Evolutionary conservation across 2,888 invertebrate species (phyloP).

Genomic region (Ischnura elegans): DNA sequence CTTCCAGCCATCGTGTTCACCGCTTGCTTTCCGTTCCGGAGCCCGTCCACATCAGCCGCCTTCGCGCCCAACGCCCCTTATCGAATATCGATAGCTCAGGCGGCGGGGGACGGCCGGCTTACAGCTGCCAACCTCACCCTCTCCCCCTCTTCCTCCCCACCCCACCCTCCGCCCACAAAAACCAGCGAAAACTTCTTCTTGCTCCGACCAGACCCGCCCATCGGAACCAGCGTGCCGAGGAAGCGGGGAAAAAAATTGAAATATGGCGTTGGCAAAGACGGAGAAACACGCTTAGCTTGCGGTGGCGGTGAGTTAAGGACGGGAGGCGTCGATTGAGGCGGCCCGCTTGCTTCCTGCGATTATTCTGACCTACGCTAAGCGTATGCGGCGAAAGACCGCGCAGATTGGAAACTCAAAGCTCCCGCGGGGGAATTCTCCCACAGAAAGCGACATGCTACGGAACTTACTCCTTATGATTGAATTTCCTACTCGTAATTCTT

Average conservation of each 20-base stretch:
- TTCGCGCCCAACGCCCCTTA: neutral
- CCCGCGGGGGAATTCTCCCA: no score
- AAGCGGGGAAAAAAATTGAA: neutral
- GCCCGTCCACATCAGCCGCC: neutral
- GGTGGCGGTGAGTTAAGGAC: neutral
- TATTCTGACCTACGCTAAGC: neutral
- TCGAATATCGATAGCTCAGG: slow-evolving; percentile 62
- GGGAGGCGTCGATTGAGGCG: neutral
- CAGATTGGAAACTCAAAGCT: no score
- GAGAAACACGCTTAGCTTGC: neutral
- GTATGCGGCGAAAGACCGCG: neutral
- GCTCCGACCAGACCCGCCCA: neutral
- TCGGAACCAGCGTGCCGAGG: neutral
- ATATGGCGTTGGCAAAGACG: neutral
- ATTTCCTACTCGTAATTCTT: no score
- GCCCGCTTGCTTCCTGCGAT: neutral
- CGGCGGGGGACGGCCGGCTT: neutral
- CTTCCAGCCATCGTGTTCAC: slow-evolving; percentile 23
- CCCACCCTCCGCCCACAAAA: neutral
- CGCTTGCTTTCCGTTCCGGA: neutral
- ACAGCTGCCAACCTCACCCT: neutral
- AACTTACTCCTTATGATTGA: no score
- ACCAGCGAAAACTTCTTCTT: neutral
- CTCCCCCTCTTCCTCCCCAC: neutral
- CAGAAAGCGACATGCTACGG: no score